Percentiles rank a stretch among this genome's conserved stretches.
Conservation (phyloP, 2,888 invertebrate species). For the Pseudococcus jackbeardsleyi region DNA sequence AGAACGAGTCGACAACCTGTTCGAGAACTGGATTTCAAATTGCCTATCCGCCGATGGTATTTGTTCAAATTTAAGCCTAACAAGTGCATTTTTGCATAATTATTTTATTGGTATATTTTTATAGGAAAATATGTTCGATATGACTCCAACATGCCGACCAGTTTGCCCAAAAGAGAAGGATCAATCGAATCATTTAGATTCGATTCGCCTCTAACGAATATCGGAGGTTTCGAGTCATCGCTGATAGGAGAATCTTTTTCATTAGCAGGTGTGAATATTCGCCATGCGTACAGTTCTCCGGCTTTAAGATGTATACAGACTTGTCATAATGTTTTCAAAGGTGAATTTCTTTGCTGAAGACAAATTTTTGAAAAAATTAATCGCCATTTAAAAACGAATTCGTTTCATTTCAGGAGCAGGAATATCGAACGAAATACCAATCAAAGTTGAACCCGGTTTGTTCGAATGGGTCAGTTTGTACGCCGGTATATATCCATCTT, state of each 20-base stretch:
- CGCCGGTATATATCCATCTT: conserved; percentile 81
- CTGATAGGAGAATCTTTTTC: conserved; percentile 87
- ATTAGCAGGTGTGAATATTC: conserved; percentile 75
- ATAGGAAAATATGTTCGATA: conserved; percentile 81
- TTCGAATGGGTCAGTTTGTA: conserved; percentile 97
- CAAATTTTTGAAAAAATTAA: no score
- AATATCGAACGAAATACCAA: conserved; percentile 75
- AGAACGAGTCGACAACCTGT: conserved; percentile 94
- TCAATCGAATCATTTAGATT: conserved; percentile 81
- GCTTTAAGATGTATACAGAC: conserved; percentile 94
- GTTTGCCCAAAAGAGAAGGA: conserved; percentile 79
- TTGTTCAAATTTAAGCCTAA: conserved; percentile 54
- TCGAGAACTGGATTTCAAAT: conserved; percentile 89
- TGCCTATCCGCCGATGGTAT: conserved; percentile 84
- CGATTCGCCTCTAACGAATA: conserved; percentile 91
- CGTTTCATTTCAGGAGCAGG: conserved; percentile 72
- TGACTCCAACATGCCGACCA: conserved; percentile 92
- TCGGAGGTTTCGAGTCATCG: conserved; percentile 87
- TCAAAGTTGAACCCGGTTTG: conserved; percentile 88
- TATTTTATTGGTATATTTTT: not conserved
- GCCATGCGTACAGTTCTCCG: conserved; percentile 88
- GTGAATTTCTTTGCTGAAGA: conserved; percentile 68
- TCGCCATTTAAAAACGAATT: not conserved
- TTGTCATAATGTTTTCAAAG: conserved; percentile 76
- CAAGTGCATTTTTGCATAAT: not conserved